These are phyloP conservation scores for Ammospiza caudacuta DNA, from an alignment of 2,113 vertebrate species.

Conservation along the genomic window DNA sequence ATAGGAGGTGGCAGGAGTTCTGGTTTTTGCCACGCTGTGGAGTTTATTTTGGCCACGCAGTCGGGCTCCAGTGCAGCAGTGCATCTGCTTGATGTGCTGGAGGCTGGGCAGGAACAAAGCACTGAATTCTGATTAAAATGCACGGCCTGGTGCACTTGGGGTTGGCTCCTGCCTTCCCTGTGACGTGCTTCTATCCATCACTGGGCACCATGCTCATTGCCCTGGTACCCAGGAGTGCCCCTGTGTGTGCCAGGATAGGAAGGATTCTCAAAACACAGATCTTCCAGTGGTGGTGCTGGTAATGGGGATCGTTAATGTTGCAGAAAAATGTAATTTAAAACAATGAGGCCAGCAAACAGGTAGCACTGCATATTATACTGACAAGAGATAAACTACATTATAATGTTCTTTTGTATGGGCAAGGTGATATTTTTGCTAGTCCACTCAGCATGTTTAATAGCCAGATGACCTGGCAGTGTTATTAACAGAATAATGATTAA, in stretches of 20 bases:
- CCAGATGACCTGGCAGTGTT: not conserved
- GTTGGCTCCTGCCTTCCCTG: not conserved
- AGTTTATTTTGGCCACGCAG: not conserved
- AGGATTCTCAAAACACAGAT: not conserved
- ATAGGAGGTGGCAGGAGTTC: not conserved
- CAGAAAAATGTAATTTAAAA: slow-evolving; percentile 52
- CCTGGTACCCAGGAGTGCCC: not conserved
- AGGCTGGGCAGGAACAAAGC: slow-evolving; percentile 46
- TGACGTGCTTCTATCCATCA: not conserved
- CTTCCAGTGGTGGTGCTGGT: not conserved
- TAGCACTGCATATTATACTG: slow-evolving; percentile 6
- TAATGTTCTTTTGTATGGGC: slow-evolving; percentile 16
- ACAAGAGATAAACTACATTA: slow-evolving; percentile 33
- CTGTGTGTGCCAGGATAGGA: not conserved
- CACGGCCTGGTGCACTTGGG: not conserved
- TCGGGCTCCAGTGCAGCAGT: not conserved
- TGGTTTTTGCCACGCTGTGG: not conserved
- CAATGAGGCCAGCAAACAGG: slow-evolving; percentile 42
- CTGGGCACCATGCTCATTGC: not conserved
- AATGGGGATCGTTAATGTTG: slow-evolving; percentile 44
- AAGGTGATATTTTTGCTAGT: slow-evolving; percentile 40
- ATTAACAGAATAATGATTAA: slow-evolving; percentile 30
- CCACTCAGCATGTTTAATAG: slow-evolving; percentile 10
- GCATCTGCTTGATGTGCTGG: not conserved
- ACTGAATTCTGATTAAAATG: slow-evolving; percentile 28